Conservation (phyloP, 30 jellyfish, hydroid and myxozoan genomes). For the Aurelia coerulea region DNA sequence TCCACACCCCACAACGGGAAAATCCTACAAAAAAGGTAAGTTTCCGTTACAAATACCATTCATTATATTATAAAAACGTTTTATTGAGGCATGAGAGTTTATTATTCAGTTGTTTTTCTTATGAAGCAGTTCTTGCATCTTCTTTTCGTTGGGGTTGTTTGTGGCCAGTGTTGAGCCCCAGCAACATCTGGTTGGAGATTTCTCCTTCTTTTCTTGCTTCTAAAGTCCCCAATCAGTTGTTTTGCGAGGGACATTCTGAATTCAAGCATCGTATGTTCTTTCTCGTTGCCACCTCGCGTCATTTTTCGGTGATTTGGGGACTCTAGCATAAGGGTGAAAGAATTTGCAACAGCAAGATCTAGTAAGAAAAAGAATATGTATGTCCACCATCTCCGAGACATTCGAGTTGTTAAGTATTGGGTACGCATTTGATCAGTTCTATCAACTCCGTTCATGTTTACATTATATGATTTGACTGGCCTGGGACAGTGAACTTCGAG, state of each 20-base stretch:
- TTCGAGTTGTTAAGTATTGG: slow-evolving; percentile 51
- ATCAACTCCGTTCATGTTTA: slow-evolving; percentile 83
- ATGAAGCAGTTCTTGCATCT: slow-evolving; percentile 18
- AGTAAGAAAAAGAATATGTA: slow-evolving; percentile 58
- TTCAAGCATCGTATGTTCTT: background rate
- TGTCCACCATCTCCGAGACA: slow-evolving; percentile 74
- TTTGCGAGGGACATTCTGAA: slow-evolving; percentile 26
- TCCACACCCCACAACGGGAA: too few species aligned
- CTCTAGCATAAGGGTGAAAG: slow-evolving; percentile 51
- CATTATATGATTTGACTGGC: slow-evolving; percentile 48
- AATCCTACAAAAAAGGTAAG: too few species aligned
- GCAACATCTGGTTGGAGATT: slow-evolving; percentile 7
- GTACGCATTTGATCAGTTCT: slow-evolving; percentile 72
- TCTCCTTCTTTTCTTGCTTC: slow-evolving; percentile 18
- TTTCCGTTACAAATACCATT: too few species aligned
- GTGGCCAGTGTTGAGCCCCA: slow-evolving; percentile 8
- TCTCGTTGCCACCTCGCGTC: too few species aligned
- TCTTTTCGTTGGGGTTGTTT: slow-evolving; percentile 23
- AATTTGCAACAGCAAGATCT: slow-evolving; percentile 70
- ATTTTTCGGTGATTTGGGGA: slow-evolving; percentile 3
- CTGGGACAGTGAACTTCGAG: slow-evolving; percentile 53
- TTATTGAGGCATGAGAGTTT: too few species aligned
- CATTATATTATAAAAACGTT: too few species aligned
- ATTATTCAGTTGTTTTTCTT: background rate
- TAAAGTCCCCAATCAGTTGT: slow-evolving; percentile 27